Conservation (phyloP, 2,797 vertebrate species). For the Pteronotus mesoamericanus region DNA sequence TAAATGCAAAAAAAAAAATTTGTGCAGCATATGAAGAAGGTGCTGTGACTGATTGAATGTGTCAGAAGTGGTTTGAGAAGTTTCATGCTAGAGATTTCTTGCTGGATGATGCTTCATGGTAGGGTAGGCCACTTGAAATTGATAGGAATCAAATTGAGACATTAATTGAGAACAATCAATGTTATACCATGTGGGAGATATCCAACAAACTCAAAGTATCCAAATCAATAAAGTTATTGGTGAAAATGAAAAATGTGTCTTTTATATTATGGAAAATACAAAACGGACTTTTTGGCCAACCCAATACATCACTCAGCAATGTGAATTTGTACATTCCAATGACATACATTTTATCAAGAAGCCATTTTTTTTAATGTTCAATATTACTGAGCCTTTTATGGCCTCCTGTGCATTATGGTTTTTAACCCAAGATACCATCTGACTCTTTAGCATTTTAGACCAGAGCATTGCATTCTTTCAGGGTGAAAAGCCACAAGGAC, state of each 20-base stretch:
- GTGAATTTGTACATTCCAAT: neutral
- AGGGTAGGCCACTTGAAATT: neutral
- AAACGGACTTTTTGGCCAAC: neutral
- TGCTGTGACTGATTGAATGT: neutral
- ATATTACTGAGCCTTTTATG: constrained; percentile 32
- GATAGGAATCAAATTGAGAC: neutral
- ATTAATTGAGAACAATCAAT: neutral
- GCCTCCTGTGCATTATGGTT: constrained; percentile 21
- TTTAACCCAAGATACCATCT: neutral
- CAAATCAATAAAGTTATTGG: neutral
- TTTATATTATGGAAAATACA: neutral
- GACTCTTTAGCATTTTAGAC: neutral
- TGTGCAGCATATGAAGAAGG: neutral
- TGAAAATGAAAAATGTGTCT: neutral
- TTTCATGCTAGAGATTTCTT: neutral
- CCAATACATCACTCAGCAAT: neutral
- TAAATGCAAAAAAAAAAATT: neutral
- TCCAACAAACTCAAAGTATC: neutral
- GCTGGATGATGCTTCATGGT: neutral
- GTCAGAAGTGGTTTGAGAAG: neutral
- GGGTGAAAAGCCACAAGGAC: neutral
- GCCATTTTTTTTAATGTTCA: constrained; percentile 36
- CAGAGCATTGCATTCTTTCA: neutral
- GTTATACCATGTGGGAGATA: neutral
- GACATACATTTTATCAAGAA: constrained; percentile 6